Base-by-base conservation (phyloP, 2,888 invertebrate genomes). In the Lepas anatifera region DNA sequence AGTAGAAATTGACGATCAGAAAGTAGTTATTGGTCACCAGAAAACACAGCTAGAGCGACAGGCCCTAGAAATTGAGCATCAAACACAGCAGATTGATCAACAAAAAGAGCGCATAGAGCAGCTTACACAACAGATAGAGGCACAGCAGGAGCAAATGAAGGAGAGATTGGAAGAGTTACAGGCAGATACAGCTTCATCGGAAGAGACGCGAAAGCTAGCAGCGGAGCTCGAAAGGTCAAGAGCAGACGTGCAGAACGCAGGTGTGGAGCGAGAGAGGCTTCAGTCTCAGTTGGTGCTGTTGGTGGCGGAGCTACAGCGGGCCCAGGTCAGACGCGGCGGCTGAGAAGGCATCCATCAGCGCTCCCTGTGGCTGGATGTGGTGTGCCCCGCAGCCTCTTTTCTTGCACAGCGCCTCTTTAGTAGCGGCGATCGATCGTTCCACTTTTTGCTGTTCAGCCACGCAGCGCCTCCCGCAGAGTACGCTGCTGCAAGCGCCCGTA, bases 211-310 rank as follows among this genome's bases (percentile, higher is more conserved):
- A 7, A 66, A 66, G 66, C 41, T 66, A 25, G 25, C 25, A 7
- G 39, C 37, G 6, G 66, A 66, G 66, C 66, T 66, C 27, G 66
- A 66, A 16, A 37, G 66, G 3, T 66, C 66, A 22, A 25, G 27
- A 25, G 39, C 39, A 13, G 93, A 94, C 77, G 82, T 90, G 76
- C 88, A 92, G 80, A 87, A 88, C 76, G 86, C 89, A 70, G 85
- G 86, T 63, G 87, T 90, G 71, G 94, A 95, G 81, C 86, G 91
- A 76, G 92, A 93, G 81, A 85, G 94, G 75, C 87, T 93, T 82
- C 93, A 93, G 82, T 85, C 90, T 74, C 94, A 95, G 81, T 85
- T 95, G 77, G 94, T 94, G 83, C 89, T 93, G 87, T 85, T 95
- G 77, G 92, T 93, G 72, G 90, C 90, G 80, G 95, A 95, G 81